Evolutionary conservation across 2,888 invertebrate genomes (phyloP).

Genomic region (Microctonus aethiopoides): DNA sequence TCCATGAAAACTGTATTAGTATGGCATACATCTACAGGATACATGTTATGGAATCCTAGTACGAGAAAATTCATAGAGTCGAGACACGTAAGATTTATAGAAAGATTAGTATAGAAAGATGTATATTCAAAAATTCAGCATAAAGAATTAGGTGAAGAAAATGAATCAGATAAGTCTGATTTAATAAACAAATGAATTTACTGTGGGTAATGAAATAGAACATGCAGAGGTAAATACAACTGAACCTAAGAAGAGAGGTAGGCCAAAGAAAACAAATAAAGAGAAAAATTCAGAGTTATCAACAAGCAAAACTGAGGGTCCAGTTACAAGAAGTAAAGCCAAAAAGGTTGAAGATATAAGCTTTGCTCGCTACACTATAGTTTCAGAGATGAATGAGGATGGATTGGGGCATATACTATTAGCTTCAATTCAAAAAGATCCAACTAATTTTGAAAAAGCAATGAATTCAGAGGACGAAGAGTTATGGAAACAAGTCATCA

Average conservation of each 20-base stretch:
- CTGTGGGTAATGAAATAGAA: conserved; percentile 21
- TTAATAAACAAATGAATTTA: conserved; percentile 17
- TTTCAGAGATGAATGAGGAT: background rate
- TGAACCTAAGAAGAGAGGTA: conserved; percentile 38
- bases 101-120: conserved; percentile 40
- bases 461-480: conserved; percentile 30
- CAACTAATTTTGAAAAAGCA: conserved; percentile 34
- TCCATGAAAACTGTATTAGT: conserved; percentile 38
- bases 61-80: conserved; percentile 35
- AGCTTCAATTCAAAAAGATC: too few species aligned
- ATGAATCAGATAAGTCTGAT: conserved; percentile 5
- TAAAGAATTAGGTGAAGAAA: background rate
- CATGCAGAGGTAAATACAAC: conserved; percentile 25
- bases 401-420: background rate
- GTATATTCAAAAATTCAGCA: conserved; percentile 21
- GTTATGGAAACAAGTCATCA: conserved; percentile 35
- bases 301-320: conserved; percentile 5
- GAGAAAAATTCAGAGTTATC: conserved; percentile 9
- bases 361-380: conserved; percentile 25
- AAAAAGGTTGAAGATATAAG: conserved; percentile 25
- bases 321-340: conserved; percentile 29
- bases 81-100: conserved; percentile 38
- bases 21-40: conserved; percentile 38
- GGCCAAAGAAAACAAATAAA: too few species aligned
- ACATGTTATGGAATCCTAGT: conserved; percentile 41